These are phyloP conservation scores for Burhinus bistriatus DNA, from an alignment of 2,113 vertebrate species.

Conservation along the genomic window DNA sequence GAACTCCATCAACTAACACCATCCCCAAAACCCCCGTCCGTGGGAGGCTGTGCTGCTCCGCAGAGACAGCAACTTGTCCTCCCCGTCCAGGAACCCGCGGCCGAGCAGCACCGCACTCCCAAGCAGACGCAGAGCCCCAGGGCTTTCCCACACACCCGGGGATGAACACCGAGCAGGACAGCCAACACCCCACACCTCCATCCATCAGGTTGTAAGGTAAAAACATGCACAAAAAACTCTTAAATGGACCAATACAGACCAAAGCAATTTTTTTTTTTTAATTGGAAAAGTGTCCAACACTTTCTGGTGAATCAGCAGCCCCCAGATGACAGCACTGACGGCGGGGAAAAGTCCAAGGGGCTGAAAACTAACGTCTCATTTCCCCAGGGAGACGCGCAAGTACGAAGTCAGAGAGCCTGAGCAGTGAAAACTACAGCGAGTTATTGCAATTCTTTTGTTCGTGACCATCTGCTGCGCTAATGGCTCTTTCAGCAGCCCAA, in stretches of 20 bases:
- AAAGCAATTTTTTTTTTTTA: background rate
- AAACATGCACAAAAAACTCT: background rate
- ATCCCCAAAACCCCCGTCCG: background rate
- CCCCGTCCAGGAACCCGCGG: background rate
- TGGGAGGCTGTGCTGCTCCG: rapidly evolving
- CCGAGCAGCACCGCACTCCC: background rate
- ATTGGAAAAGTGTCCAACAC: background rate
- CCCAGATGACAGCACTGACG: background rate
- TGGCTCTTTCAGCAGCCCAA: background rate
- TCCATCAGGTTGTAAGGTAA: background rate
- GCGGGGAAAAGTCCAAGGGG: background rate
- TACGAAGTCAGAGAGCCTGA: background rate
- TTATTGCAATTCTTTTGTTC: background rate
- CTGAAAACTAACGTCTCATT: rapidly evolving
- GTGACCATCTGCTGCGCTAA: background rate
- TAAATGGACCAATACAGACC: background rate
- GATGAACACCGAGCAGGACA: rapidly evolving
- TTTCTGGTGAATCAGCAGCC: background rate
- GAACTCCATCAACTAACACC: background rate
- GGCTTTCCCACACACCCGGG: background rate
- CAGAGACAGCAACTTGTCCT: background rate
- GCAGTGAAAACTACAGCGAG: background rate
- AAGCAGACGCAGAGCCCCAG: background rate
- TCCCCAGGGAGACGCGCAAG: background rate
- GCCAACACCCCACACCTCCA: background rate